Evolutionary conservation across 2,113 vertebrate genomes (phyloP).

Genomic region (Emydura subglobosa): DNA sequence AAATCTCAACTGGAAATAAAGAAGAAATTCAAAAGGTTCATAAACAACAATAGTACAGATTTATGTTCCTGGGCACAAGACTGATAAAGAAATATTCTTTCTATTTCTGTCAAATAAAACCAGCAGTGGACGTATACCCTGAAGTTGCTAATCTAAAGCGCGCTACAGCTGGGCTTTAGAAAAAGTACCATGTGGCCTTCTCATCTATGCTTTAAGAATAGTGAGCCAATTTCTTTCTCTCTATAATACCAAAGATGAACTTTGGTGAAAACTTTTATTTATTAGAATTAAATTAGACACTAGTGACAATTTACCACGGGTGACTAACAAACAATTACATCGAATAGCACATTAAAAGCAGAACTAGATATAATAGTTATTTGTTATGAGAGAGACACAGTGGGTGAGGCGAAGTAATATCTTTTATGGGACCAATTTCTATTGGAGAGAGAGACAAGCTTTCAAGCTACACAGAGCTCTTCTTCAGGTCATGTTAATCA

Average conservation of each 20-base stretch:
- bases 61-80: neutral
- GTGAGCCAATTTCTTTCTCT: neutral
- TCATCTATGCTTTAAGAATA: neutral
- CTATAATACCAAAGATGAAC: neutral
- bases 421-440: no score
- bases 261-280: neutral
- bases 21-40: neutral
- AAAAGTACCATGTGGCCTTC: neutral
- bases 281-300: neutral
- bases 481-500: neutral
- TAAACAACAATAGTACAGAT: neutral
- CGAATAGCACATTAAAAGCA: no score
- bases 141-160: neutral
- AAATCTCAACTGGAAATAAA: neutral
- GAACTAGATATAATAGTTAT: no score
- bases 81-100: neutral
- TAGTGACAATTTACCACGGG: neutral
- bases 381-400: no score
- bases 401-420: no score
- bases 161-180: neutral
- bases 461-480: no score
- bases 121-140: neutral
- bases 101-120: neutral
- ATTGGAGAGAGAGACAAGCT: no score
- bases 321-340: neutral